Evolutionary conservation across 2,888 invertebrate species (phyloP).

Genomic region (Cenopis cana): DNA sequence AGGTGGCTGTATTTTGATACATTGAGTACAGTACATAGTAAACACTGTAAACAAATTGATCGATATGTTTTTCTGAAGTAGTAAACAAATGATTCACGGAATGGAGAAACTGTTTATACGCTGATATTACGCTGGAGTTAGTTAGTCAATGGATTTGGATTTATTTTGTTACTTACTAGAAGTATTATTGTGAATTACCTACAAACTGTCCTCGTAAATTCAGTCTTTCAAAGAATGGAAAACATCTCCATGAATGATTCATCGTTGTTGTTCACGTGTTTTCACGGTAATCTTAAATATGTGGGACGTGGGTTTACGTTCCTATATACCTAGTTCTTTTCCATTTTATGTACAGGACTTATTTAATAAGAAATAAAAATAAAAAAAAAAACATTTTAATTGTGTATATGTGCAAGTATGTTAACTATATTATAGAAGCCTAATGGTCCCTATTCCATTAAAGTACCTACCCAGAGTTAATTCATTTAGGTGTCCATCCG

Average conservation of each 20-base stretch:
- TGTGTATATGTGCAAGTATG: no score
- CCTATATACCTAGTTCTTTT: not conserved
- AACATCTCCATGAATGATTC: slow-evolving; percentile 13
- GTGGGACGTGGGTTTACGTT: not conserved
- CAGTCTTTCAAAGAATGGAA: slow-evolving; percentile 1
- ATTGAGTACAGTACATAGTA: slow-evolving; percentile 47
- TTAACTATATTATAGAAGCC: no score
- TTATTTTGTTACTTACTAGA: not conserved
- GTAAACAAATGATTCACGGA: slow-evolving; percentile 25
- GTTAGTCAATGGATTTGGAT: not conserved
- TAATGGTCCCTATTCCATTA: no score
- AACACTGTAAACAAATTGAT: slow-evolving; percentile 35
- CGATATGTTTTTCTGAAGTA: slow-evolving; percentile 14
- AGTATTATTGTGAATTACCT: not conserved
- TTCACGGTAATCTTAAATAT: not conserved
- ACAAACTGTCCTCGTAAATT: not conserved
- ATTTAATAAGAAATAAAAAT: slow-evolving; percentile 5
- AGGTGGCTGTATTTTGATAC: slow-evolving; percentile 67
- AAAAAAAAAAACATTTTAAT: not conserved
- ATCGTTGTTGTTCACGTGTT: not conserved
- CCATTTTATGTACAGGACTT: not conserved
- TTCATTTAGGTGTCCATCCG: no score
- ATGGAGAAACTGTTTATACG: not conserved
- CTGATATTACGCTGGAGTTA: not conserved
- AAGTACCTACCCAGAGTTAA: no score